Evolutionary conservation across 2,888 invertebrate species (phyloP), one percentile per base, ranked within the genome.

Genomic region (Hirtodrosophila duncani): DNA sequence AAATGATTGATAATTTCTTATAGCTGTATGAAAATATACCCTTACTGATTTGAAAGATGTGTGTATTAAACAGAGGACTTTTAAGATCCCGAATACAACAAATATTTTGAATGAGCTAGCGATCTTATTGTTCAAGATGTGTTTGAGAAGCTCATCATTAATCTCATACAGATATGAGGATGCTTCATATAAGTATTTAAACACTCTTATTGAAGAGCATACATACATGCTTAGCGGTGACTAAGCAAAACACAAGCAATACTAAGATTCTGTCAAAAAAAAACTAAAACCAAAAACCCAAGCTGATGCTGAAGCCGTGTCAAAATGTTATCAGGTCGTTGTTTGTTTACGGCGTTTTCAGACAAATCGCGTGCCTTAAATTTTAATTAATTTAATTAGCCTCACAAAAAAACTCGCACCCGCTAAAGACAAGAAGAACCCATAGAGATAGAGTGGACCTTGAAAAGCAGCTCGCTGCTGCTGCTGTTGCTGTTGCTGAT

Each of bases 381-480:
- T 58, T 71, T 61, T 60, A 72, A 79, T 75, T 67, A 70, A 58
- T 58, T 79, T 72, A 71, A 75, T 72, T 75, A 70, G 72, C 55
- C 39, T 42, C 70, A 59, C 53, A 48, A 56, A 61, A 56, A 49
- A 43, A 57, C 63, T 46, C 33, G 17, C 44, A 20, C 10, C 21
- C 8, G 27, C 26, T 18, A 29, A 36, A 55, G 23, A 20, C 39
- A 44, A 58, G 55, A 68, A 69, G 63, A 56, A 63, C 46, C 38
- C 42, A 63, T 43, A 53, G 45, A 52, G 41, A 49, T 53, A 17
- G 10, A 14, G 11, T n/a, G 49, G 61, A 68, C 67, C 62, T 58
- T 62, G 62, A n/a, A n/a, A n/a, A n/a, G n/a, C n/a, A n/a, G 26
- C 18, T 29, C 49, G 45, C 43, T 42, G 49, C 29, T 8, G 13